Evolutionary conservation across 2,797 vertebrate species (phyloP), one percentile per base, ranked within the genome.

Genomic region (Neopelma chrysocephalum): DNA sequence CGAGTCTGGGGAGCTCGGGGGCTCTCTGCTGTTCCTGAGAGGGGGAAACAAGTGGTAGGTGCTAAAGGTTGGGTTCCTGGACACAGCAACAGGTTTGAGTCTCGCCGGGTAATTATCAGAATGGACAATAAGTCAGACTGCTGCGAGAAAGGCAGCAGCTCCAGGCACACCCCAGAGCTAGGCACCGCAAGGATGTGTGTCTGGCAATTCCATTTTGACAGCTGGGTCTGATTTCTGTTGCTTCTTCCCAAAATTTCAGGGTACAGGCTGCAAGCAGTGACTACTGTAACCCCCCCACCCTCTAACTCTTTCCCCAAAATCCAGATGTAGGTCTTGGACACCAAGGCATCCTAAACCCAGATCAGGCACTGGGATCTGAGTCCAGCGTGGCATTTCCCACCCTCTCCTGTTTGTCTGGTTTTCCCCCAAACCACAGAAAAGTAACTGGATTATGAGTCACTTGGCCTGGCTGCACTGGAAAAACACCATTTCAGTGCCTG

Each of bases 111-210:
- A 8, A 17, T 29, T 15, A 11, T 1, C 21, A 6, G 64, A 29
- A 16, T 5, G 48, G 64, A 22, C 27, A 78, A 12, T 27, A 36
- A 64, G 38, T 31, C 2, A 2, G 18, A 20, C 15, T 1, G 34
- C 72, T 81, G 54, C 5, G 10, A 36, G 83, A 25, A 53, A 66
- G 29, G 5, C 20, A 22, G 71, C n/a, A n/a, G 65, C 48, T 86
- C 48, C 57, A 9, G 61, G 9, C 16, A 8, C 42, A 8, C 29
- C 42, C 23, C n/a, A 12, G 47, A 27, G 57, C 29, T 70, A 42
- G 23, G 34, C 32, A 8, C 14, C 0, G 0, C 10, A 9, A 26
- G 25, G 31, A 3, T 58, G 2, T 4, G 21, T 10, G 53, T 15
- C 45, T 72, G 88, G 27, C 45, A 40, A 15, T 69, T 19, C 27